Conservation (phyloP, 1,140 invertebrate species). For the Drosophila simulans region DNA sequence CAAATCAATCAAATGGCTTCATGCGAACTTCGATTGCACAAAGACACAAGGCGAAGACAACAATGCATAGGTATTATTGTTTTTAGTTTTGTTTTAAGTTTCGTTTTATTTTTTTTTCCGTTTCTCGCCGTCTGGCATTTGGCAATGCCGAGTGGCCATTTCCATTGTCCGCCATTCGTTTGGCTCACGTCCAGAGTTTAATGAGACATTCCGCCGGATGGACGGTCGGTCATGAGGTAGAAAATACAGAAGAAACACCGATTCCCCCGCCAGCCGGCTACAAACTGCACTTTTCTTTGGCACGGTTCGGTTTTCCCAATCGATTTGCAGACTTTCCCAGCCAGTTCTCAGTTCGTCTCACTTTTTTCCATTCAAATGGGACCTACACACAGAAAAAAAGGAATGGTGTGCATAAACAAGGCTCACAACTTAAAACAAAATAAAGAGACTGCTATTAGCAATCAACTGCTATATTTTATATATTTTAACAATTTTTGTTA, state of each 20-base stretch:
- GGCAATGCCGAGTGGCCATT: constrained; percentile 46
- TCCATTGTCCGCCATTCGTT: constrained; percentile 45
- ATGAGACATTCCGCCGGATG: constrained; percentile 23
- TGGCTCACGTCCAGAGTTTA: constrained; percentile 45
- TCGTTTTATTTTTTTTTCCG: background rate
- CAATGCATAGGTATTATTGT: constrained; percentile 40
- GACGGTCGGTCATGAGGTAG: constrained; percentile 20
- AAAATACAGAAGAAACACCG: background rate
- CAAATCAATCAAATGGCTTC: constrained; percentile 51
- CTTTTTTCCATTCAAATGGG: constrained; percentile 41
- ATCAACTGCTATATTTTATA: too few relatives aligned
- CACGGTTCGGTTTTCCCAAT: constrained; percentile 61
- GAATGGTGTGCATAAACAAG: background rate
- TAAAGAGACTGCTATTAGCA: too few relatives aligned
- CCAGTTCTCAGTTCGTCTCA: constrained; percentile 37
- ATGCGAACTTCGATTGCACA: constrained; percentile 55
- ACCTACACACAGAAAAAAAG: background rate
- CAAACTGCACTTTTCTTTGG: constrained; percentile 65
- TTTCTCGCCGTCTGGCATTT: constrained; percentile 12
- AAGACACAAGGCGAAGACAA: constrained; percentile 34
- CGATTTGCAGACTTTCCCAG: constrained; percentile 44
- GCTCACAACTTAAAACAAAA: too few relatives aligned
- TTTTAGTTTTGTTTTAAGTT: background rate
- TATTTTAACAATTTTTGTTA: background rate
- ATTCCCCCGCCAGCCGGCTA: background rate